phyloP scores from a whole-genome alignment of 2,888 invertebrate species.

The Hemicrepidius hirtus region DNA sequence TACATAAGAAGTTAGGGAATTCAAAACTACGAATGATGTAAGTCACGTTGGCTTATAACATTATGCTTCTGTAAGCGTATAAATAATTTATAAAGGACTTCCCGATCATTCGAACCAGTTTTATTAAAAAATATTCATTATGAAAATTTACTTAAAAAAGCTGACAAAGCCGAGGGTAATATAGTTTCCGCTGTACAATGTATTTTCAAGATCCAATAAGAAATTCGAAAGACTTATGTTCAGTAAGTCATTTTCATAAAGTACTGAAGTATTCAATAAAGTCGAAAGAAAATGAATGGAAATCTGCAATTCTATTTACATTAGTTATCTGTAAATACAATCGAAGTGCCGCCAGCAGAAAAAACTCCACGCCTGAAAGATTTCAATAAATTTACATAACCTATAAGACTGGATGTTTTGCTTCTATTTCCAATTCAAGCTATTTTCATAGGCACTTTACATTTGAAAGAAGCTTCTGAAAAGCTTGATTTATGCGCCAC shows the following conservation, averaged over 20 bases:
- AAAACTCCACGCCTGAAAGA: constrained; percentile 60
- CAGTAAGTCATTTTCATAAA: constrained; percentile 39
- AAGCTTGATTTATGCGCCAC: constrained; percentile 46
- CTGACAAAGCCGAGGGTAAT: too few species aligned
- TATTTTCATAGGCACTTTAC: constrained; percentile 50
- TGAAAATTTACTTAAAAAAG: too few species aligned
- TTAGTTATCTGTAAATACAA: constrained; percentile 65
- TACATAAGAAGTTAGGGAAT: too few species aligned
- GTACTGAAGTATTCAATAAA: constrained; percentile 28
- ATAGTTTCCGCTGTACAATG: too few species aligned
- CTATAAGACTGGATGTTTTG: constrained; percentile 50
- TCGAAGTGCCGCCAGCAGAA: constrained; percentile 55
- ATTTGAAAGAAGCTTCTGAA: constrained; percentile 47
- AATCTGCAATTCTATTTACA: constrained; percentile 67
- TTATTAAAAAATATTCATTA: too few species aligned
- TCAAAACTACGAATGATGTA: too few species aligned
- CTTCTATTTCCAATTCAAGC: constrained; percentile 51
- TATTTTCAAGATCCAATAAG: constrained; percentile 1
- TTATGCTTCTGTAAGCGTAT: too few species aligned
- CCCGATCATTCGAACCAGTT: too few species aligned
- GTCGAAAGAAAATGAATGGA: constrained; percentile 54
- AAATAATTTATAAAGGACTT: too few species aligned
- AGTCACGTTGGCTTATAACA: too few species aligned
- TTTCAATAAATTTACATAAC: constrained; percentile 68
- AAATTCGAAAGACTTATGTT: constrained; percentile 21